These are phyloP conservation scores for Lysandra bellargus DNA, from an alignment of 2,888 invertebrate species.

Conservation along the genomic window DNA sequence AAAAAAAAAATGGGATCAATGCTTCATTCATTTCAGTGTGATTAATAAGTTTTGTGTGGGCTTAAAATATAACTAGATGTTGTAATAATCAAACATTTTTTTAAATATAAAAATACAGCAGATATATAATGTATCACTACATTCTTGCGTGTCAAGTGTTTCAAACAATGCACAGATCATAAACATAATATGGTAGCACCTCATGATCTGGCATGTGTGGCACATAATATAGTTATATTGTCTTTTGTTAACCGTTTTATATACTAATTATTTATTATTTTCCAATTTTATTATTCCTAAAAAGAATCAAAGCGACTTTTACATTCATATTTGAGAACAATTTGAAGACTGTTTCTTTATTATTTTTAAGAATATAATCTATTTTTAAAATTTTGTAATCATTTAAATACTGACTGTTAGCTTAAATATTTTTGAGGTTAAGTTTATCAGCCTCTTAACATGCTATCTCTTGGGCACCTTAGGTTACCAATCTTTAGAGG, in stretches of 20 bases:
- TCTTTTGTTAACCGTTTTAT: not conserved
- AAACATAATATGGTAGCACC: not conserved
- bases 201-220: not conserved
- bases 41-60: slow-evolving; percentile 2
- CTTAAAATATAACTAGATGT: not conserved
- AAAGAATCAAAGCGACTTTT: not conserved
- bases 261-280: not conserved
- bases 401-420: not conserved
- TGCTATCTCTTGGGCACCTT: not conserved
- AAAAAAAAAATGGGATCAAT: not conserved
- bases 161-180: not conserved
- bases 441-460: not conserved
- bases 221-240: not conserved
- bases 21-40: slow-evolving; percentile 14
- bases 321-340: too few relatives aligned
- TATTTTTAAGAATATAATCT: too few relatives aligned
- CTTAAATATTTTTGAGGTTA: not conserved
- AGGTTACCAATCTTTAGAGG: too few relatives aligned
- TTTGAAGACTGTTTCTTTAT: too few relatives aligned
- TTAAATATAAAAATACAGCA: not conserved
- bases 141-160: not conserved
- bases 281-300: not conserved
- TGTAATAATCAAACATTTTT: not conserved
- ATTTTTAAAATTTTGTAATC: too few relatives aligned
- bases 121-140: not conserved